Evolutionary conservation across 1,140 invertebrate species (phyloP).

Genomic region (Sinonovacula constricta): DNA sequence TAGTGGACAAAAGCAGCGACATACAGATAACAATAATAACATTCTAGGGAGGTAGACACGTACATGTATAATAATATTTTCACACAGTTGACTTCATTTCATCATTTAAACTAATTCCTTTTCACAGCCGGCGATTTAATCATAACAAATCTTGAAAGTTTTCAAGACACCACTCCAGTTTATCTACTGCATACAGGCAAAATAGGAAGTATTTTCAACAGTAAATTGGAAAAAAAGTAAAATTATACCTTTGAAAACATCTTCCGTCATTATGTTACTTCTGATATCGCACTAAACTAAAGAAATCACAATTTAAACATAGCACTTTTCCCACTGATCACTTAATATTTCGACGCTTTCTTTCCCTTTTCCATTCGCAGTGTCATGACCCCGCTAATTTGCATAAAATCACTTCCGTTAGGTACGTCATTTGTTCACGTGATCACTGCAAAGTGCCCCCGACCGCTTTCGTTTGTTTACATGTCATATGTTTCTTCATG

Average conservation of each 20-base stretch:
- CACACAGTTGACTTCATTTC: too few species aligned
- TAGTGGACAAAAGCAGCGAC: neutral
- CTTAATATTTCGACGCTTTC: conserved; percentile 54
- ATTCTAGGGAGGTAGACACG: too few species aligned
- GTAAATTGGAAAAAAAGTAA: conserved; percentile 31
- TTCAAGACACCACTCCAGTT: conserved; percentile 29
- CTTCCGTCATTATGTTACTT: conserved; percentile 57
- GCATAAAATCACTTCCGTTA: conserved; percentile 50
- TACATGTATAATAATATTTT: too few species aligned
- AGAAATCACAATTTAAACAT: conserved; percentile 17
- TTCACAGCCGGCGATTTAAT: neutral
- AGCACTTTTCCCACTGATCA: conserved; percentile 30
- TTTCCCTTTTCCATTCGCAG: conserved; percentile 48
- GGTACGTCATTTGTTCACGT: conserved; percentile 24
- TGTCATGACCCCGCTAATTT: conserved; percentile 59
- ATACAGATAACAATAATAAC: neutral
- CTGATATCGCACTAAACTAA: conserved; percentile 7
- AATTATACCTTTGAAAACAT: conserved; percentile 62
- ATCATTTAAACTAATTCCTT: neutral
- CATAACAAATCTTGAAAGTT: too few species aligned
- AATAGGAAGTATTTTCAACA: neutral
- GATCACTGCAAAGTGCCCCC: too few species aligned
- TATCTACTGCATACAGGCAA: conserved; percentile 53
- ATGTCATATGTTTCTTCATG: too few species aligned
- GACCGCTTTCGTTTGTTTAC: too few species aligned